Percentiles rank a stretch among this genome's conserved stretches.
Conservation (phyloP, 1,140 invertebrate species). For the Thaumatotibia leucotreta region DNA sequence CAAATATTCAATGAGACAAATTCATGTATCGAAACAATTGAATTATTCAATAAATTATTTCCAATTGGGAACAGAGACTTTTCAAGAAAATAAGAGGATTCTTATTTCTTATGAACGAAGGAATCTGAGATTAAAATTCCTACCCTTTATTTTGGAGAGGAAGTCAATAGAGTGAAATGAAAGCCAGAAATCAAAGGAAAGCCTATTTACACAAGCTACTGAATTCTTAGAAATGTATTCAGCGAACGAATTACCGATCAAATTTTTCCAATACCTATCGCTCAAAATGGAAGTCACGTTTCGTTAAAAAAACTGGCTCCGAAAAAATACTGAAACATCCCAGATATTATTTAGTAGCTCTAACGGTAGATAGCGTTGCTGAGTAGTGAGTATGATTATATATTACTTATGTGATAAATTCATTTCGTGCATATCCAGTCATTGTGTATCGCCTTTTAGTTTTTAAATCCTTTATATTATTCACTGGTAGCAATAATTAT, state of each 20-base stretch:
- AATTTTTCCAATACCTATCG: slow-evolving; percentile 6
- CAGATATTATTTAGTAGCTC: no score
- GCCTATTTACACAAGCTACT: slow-evolving; percentile 28
- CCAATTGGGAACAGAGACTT: slow-evolving; percentile 18
- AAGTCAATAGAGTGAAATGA: slow-evolving; percentile 48
- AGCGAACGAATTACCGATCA: slow-evolving; percentile 15
- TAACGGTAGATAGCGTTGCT: no score
- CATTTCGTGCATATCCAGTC: no score
- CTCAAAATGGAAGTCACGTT: not conserved
- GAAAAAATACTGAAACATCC: not conserved
- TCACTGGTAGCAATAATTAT: no score
- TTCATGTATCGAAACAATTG: not conserved
- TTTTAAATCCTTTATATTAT: no score
- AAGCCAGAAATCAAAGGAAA: slow-evolving; percentile 37
- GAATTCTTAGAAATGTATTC: slow-evolving; percentile 28
- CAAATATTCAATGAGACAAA: not conserved
- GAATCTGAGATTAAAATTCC: slow-evolving; percentile 45
- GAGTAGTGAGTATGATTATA: no score
- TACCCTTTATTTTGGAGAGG: slow-evolving; percentile 33
- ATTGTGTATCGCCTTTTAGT: no score
- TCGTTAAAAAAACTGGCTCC: not conserved
- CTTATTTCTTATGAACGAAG: not conserved
- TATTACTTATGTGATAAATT: no score
- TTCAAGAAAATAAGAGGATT: slow-evolving; percentile 3
- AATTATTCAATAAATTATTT: slow-evolving; percentile 1